Evolutionary conservation across 2,797 vertebrate species (phyloP).

Genomic region (Bufotes viridis): DNA sequence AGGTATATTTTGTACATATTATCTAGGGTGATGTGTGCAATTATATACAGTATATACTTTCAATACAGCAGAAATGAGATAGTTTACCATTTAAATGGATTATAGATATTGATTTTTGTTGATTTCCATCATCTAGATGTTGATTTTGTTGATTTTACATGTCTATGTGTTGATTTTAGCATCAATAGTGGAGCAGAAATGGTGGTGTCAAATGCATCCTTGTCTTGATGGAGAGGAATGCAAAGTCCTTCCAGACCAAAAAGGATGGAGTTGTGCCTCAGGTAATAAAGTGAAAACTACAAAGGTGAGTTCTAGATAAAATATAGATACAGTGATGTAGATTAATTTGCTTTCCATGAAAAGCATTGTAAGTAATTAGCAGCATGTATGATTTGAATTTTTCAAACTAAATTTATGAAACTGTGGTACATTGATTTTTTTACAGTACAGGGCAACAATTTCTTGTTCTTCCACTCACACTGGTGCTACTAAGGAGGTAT

Average conservation of each 20-base stretch:
- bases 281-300: constrained; percentile 99
- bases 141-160: constrained; percentile 9
- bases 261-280: constrained; percentile 97
- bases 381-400: no score
- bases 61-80: neutral
- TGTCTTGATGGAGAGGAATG: constrained; percentile 98
- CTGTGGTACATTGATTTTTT: no score
- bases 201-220: constrained; percentile 99
- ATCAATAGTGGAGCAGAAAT: constrained; percentile 97
- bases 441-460: no score
- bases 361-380: no score
- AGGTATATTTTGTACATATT: neutral
- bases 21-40: neutral
- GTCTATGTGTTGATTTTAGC: constrained; percentile 72
- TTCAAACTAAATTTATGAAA: no score
- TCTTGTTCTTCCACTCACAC: no score
- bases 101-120: neutral
- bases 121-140: neutral
- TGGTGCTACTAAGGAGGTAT: no score
- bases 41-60: neutral
- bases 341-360: no score
- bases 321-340: neutral
- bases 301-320: constrained; percentile 79
- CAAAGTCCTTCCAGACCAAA: constrained; percentile 96
- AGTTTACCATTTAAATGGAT: neutral